Evolutionary conservation across 37 sponge, comb jelly and placozoan genomes (phyloP).

Genomic region (Theonella swinhoei): DNA sequence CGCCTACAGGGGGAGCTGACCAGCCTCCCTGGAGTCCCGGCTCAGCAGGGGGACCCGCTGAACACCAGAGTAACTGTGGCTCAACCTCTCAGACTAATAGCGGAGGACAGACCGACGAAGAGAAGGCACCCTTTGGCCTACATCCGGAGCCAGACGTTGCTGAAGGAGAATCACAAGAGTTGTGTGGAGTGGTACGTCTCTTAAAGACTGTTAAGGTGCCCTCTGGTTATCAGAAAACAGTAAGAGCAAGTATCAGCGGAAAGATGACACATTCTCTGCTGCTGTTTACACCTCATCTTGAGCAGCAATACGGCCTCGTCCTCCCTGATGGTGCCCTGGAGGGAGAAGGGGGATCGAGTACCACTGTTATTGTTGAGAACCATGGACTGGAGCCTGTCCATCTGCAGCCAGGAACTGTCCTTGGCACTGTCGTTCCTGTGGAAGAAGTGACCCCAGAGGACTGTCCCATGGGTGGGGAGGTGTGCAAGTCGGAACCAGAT

Average conservation of each 20-base stretch:
- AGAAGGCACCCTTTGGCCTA: neutral
- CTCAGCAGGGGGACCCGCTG: neutral
- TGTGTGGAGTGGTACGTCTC: constrained; percentile 13
- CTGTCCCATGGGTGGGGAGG: neutral
- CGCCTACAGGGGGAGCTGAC: neutral
- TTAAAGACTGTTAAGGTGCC: constrained; percentile 42
- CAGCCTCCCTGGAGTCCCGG: neutral
- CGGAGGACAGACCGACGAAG: neutral
- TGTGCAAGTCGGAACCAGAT: neutral
- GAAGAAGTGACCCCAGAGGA: neutral
- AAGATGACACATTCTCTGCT: neutral
- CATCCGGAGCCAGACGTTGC: neutral
- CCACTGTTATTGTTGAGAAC: constrained; percentile 30
- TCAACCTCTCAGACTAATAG: neutral
- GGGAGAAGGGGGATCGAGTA: neutral
- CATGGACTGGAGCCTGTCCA: constrained; percentile 2
- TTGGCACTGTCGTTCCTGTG: constrained; percentile 24
- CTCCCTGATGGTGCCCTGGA: constrained; percentile 18
- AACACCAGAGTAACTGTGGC: neutral
- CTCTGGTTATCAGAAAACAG: constrained; percentile 14
- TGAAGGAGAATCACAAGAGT: neutral
- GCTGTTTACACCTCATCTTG: constrained; percentile 14
- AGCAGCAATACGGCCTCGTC: neutral
- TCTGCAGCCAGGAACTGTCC: constrained; percentile 22
- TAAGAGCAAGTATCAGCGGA: neutral